These are phyloP conservation scores for Drosophila varians DNA, from an alignment of 1,140 invertebrate species.

Conservation along the genomic window DNA sequence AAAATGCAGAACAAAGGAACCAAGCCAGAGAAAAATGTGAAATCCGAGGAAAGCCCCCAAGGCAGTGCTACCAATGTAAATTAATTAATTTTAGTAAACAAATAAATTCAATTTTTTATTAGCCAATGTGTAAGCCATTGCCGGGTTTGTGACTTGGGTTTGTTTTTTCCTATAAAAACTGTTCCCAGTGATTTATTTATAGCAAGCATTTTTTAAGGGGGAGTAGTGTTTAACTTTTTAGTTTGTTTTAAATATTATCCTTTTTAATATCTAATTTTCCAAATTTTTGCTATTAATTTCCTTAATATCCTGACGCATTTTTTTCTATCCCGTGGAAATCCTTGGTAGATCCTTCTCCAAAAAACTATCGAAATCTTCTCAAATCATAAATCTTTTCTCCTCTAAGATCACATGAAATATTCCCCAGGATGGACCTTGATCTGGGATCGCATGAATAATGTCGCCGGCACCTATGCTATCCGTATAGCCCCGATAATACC, in stretches of 20 bases:
- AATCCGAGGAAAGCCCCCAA: not conserved
- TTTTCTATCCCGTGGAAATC: not conserved
- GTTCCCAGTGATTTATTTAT: not conserved
- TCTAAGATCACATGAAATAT: not conserved
- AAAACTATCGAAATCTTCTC: not conserved
- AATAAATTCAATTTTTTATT: not conserved
- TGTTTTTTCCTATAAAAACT: not conserved
- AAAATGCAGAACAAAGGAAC: not conserved
- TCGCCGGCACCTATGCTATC: not conserved
- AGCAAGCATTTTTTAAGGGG: not conserved
- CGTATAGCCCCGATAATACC: constrained; percentile 19
- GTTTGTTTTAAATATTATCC: not conserved
- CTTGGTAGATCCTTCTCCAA: not conserved
- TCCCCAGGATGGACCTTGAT: not conserved
- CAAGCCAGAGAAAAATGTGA: not conserved
- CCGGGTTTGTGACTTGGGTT: not conserved
- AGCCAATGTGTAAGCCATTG: not conserved
- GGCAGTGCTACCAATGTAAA: not conserved
- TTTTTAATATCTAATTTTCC: not conserved
- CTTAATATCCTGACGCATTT: too few species aligned
- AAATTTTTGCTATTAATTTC: too few species aligned
- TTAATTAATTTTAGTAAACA: not conserved
- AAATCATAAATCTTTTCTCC: not conserved
- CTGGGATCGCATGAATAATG: not conserved
- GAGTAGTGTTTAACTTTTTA: too few species aligned